Evolutionary conservation across 2,113 vertebrate genomes (phyloP).

Genomic region (Phaethon lepturus): DNA sequence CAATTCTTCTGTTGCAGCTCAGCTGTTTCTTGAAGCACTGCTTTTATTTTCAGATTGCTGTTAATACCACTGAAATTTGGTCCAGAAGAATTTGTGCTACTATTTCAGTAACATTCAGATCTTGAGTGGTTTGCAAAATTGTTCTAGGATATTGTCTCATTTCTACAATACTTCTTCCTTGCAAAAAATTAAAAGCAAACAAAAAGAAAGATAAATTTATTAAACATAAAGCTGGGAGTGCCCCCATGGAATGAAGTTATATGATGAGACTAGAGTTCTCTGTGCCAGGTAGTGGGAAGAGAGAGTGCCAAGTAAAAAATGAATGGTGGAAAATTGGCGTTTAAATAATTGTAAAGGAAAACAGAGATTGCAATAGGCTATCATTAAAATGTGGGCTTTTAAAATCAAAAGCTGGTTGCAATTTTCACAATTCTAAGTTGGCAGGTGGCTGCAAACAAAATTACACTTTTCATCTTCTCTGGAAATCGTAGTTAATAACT

Average conservation of each 20-base stretch:
- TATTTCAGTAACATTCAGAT: not conserved
- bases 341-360: conserved; percentile 25
- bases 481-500: conserved; percentile 43
- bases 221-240: conserved; percentile 28
- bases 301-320: conserved; percentile 5
- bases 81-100: not conserved
- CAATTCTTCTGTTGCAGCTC: not conserved
- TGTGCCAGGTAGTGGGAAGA: conserved; percentile 10
- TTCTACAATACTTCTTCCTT: not conserved
- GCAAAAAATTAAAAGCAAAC: conserved; percentile 2
- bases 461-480: conserved; percentile 39
- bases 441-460: conserved; percentile 37
- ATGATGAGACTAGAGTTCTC: not conserved
- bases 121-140: not conserved
- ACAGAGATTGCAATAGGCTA: conserved; percentile 2
- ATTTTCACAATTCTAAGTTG: conserved; percentile 41
- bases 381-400: conserved; percentile 13
- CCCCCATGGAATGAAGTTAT: not conserved
- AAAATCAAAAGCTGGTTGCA: conserved; percentile 41
- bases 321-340: conserved; percentile 31
- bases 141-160: not conserved
- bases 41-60: conserved; percentile 3
- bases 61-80: not conserved
- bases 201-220: conserved; percentile 4
- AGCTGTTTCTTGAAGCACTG: not conserved